Percentiles rank a stretch among this genome's conserved stretches.
These are phyloP conservation scores for Whitmania pigra DNA, from an alignment of 1,140 invertebrate genomes.

Conservation along the genomic window DNA sequence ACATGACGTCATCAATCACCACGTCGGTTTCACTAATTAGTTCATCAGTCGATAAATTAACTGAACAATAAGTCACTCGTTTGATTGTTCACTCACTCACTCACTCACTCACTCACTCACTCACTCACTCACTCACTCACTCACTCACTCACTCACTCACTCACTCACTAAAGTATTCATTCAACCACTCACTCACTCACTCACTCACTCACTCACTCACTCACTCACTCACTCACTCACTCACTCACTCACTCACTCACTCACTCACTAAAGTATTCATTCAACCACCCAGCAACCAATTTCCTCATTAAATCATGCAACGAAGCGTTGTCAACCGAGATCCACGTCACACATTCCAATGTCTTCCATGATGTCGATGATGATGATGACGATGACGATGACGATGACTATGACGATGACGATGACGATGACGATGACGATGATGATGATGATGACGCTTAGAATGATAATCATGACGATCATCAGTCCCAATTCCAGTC, in stretches of 20 bases:
- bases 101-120: conserved; percentile 14
- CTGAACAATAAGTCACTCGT: neutral
- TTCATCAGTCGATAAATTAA: neutral
- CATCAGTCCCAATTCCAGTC: conserved; percentile 1
- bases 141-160: conserved; percentile 19
- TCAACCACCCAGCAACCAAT: conserved; percentile 3
- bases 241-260: conserved; percentile 20
- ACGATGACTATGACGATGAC: neutral
- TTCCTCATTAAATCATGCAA: conserved; percentile 15
- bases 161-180: too few relatives aligned
- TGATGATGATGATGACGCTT: neutral
- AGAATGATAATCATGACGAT: neutral
- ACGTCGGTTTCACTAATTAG: neutral
- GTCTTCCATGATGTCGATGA: neutral
- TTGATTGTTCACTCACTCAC: neutral
- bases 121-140: conserved; percentile 19
- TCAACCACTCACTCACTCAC: conserved; percentile 11
- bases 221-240: conserved; percentile 21
- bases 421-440: conserved; percentile 5
- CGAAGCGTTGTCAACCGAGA: conserved; percentile 1
- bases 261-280: conserved; percentile 16
- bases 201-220: too few relatives aligned
- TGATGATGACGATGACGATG: conserved; percentile 7
- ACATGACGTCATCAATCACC: too few relatives aligned
- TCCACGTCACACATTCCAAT: neutral